Base-by-base conservation (phyloP, 2,797 vertebrate species). In the Amniataba percoides region DNA sequence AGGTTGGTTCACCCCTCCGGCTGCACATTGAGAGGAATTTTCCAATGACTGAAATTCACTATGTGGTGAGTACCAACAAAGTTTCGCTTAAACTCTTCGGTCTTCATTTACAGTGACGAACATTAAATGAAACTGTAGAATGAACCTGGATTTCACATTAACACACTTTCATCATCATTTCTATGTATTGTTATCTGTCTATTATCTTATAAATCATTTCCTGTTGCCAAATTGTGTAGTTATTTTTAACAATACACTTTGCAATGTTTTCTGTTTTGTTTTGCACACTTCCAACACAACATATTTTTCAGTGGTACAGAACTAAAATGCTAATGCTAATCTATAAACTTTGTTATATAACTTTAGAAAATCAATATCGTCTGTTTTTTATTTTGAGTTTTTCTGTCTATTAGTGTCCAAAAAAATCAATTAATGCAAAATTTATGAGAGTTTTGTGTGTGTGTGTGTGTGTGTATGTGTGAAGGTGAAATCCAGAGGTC, bases 1-100 rank as follows among this genome's bases (percentile, higher is more conserved):
- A 98, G 97, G 96, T 95, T 59, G 97, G 95, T 31, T 84, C 82
- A n/a, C 93, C 95, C 7, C 93, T 97, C 80, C 74, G 72, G 31
- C 67, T 98, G 83, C 83, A 70, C 34, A 72, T 97, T 72, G 80
- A 88, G 63, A 94, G 94, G 86, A 98, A 94, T 71, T 95, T 94
- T 19, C 86, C 80, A 12, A 42, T 95, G 61, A 92, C 81, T 73
- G 83, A 94, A 43, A 77, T 97, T 70, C 95, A 95, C 87, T 98
- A 97, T 77, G 59, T 96, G 89, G 97, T 98, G 93, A 90, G 94
- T n/a, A n/a, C n/a, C n/a, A n/a, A n/a, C n/a, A n/a, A n/a, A n/a
- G n/a, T 21, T 36, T 19, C 0, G 14, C 19, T 45, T 2, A 46
- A 0, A 21, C 8, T 21, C 48, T 1, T 0, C 12, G 1, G 8